phyloP scores from a whole-genome alignment of 2,797 vertebrate genomes.

The Brotula barbata region DNA sequence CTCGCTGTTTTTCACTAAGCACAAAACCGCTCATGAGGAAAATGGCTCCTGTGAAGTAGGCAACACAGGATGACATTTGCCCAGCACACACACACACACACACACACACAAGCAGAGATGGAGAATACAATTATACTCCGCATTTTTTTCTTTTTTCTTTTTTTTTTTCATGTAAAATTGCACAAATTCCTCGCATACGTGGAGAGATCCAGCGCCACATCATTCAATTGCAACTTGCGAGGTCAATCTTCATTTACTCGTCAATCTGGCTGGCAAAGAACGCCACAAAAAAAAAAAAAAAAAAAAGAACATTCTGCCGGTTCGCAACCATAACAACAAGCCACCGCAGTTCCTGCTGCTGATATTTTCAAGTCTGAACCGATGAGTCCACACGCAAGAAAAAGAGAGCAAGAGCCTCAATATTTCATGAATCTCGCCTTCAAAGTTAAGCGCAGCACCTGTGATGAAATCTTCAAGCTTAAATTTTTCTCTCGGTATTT shows the following conservation, averaged over 20 bases:
- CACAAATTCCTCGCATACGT: slow-evolving; percentile 11
- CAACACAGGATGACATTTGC: slow-evolving; percentile 50
- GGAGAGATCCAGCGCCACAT: too few relatives aligned
- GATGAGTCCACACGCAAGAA: slow-evolving; percentile 4
- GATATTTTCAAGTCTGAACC: slow-evolving; percentile 9
- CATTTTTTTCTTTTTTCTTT: too few relatives aligned
- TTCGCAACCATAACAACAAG: not conserved
- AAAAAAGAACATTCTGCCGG: too few relatives aligned
- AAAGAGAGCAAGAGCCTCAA: slow-evolving; percentile 24
- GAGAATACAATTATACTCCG: slow-evolving; percentile 14
- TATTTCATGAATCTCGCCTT: slow-evolving; percentile 51
- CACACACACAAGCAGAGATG: slow-evolving; percentile 9
- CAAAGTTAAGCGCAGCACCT: slow-evolving; percentile 41
- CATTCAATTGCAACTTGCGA: too few relatives aligned
- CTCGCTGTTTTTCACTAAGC: slow-evolving; percentile 49
- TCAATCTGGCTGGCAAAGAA: too few relatives aligned
- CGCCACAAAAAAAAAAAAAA: too few relatives aligned
- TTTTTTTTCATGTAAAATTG: slow-evolving; percentile 1
- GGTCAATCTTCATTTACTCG: too few relatives aligned
- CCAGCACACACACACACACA: slow-evolving; percentile 8
- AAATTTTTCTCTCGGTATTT: slow-evolving; percentile 32
- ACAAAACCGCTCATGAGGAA: slow-evolving; percentile 71
- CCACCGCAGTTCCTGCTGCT: not conserved
- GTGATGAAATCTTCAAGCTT: slow-evolving; percentile 45
- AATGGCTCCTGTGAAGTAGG: slow-evolving; percentile 64